Percentiles rank a stretch among this genome's conserved stretches.
These are phyloP conservation scores for Cryptus viduatorius DNA, from an alignment of 2,888 invertebrate genomes.

Conservation along the genomic window DNA sequence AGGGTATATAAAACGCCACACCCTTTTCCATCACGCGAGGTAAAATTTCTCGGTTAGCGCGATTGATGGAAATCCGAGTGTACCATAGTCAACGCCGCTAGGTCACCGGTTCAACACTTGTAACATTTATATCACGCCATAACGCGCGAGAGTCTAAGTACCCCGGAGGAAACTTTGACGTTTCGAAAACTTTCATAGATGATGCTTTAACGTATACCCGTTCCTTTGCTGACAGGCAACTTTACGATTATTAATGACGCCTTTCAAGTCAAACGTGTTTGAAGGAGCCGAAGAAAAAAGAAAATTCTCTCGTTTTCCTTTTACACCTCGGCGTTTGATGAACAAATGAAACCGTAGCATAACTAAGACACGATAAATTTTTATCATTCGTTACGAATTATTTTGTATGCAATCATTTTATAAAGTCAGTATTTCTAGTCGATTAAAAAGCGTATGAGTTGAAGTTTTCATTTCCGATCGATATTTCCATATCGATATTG, in stretches of 20 bases:
- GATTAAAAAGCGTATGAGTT: too few relatives aligned
- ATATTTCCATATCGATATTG: not conserved
- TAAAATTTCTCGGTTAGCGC: slow-evolving; percentile 46
- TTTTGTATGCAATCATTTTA: too few relatives aligned
- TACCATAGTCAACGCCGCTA: slow-evolving; percentile 22
- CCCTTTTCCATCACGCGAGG: slow-evolving; percentile 58
- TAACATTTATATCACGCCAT: slow-evolving; percentile 20
- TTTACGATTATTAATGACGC: slow-evolving; percentile 52
- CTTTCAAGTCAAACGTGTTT: not conserved
- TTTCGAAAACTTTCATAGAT: slow-evolving; percentile 50
- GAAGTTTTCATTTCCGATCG: too few relatives aligned
- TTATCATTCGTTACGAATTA: too few relatives aligned
- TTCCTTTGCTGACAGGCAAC: slow-evolving; percentile 31
- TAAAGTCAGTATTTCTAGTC: too few relatives aligned
- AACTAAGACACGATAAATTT: too few relatives aligned
- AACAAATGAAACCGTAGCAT: too few relatives aligned
- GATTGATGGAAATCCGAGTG: slow-evolving; percentile 56
- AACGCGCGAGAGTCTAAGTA: not conserved
- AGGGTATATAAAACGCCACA: slow-evolving; percentile 43
- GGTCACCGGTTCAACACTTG: slow-evolving; percentile 50
- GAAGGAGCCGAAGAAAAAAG: not conserved
- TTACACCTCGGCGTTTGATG: too few relatives aligned
- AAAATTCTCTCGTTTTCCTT: not conserved
- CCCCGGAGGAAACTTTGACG: slow-evolving; percentile 23
- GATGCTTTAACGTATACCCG: slow-evolving; percentile 35